Evolutionary conservation across 2,113 vertebrate genomes (phyloP), one percentile per base, ranked within the genome.

Genomic region (Cyanistes caeruleus): DNA sequence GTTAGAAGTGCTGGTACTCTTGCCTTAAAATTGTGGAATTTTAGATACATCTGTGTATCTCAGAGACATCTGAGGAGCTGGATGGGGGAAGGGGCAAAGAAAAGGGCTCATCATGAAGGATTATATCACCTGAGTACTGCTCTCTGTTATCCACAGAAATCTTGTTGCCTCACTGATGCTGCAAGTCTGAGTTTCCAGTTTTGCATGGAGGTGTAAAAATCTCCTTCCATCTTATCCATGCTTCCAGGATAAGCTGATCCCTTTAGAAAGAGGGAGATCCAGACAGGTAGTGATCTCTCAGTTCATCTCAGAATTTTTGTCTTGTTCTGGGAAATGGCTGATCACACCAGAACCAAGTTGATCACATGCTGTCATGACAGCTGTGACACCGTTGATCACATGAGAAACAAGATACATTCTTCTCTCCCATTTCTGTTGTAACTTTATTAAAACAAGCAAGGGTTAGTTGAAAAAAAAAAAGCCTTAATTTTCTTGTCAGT

Each of bases 201-300:
- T 56, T 20, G 5, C 23, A 14, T 20, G 27, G 17, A 55, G 27
- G 2, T 63, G 8, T 24, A 55, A 22, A 31, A 69, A 10, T 31
- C 62, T 67, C 43, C 28, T 25, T 51, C 23, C 2, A 5, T 35
- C 46, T 81, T 80, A 55, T 70, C 13, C 11, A 12, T 13, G 9
- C 18, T 80, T 82, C 14, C 19, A 25, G 27, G 24, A 9, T 48
- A 82, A 72, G 14, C 5, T 0, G 0, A 55, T 63, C 13, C 41
- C 33, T 73, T 75, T 25, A 62, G 37, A 80, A 72, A 33, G 22
- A 43, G 14, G 43, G 59, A 67, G 76, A 65, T 22, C n/a, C 43
- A 68, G 27, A 28, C 9, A 60, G 14, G 28, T 43, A n/a, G 31
- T 44, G 21, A 65, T 53, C 25, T 65, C 17, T 44, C n/a, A 44